Conservation (phyloP, 64 coral and sea anemone species). For the Pocillopora verrucosa region DNA sequence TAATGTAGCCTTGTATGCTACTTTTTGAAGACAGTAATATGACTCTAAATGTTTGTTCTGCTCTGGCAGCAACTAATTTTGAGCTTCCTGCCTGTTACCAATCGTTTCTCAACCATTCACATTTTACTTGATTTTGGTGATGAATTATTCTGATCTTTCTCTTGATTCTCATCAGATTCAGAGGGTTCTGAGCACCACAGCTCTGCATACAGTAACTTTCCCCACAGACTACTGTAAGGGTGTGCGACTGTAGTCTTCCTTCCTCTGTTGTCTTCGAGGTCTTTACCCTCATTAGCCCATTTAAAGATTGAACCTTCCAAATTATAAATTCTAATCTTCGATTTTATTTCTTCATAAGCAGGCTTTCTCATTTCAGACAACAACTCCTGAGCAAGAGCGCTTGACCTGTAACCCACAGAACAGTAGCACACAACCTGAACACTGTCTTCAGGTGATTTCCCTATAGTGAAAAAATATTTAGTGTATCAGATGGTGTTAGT, state of each 20-base stretch:
- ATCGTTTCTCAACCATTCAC: not conserved
- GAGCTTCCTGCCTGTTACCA: too few species aligned
- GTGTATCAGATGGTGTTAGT: too few species aligned
- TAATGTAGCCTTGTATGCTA: too few species aligned
- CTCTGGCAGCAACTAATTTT: too few species aligned
- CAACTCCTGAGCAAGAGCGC: slow-evolving; percentile 40
- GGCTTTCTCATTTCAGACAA: slow-evolving; percentile 34
- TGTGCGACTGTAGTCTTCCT: slow-evolving; percentile 34
- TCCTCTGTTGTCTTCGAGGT: slow-evolving; percentile 43
- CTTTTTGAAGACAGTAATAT: too few species aligned
- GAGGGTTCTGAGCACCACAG: slow-evolving; percentile 37
- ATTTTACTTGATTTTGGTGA: not conserved
- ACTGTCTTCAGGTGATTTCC: not conserved
- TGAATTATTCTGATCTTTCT: not conserved
- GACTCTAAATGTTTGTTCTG: too few species aligned
- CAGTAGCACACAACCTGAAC: slow-evolving; percentile 49
- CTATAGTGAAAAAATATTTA: not conserved
- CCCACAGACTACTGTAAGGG: slow-evolving; percentile 72
- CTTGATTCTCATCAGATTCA: not conserved
- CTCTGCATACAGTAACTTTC: slow-evolving; percentile 53
- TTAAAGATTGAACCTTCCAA: slow-evolving; percentile 80
- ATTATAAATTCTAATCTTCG: slow-evolving; percentile 34
- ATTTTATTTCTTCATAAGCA: slow-evolving; percentile 3
- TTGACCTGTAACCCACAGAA: slow-evolving; percentile 65
- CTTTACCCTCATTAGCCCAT: slow-evolving; percentile 78